phyloP scores from a whole-genome alignment of 2,888 invertebrate species.

The Drosophila acutilabella region DNA sequence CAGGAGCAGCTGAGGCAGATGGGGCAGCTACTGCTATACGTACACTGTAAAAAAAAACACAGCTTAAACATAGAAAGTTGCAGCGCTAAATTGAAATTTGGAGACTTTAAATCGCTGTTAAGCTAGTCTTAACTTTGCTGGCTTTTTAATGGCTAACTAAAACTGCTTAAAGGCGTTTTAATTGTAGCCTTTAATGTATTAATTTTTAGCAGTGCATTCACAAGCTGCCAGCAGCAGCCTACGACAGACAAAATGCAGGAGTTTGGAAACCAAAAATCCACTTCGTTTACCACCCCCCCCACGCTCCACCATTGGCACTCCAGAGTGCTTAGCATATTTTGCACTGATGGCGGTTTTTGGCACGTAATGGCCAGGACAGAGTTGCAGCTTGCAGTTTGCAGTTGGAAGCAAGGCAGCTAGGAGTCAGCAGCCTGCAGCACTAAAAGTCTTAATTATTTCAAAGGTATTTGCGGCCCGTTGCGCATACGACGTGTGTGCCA shows the following conservation, averaged over 20 bases:
- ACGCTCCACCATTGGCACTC: constrained; percentile 24
- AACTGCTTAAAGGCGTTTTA: too few relatives aligned
- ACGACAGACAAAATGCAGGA: constrained; percentile 14
- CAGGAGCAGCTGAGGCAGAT: constrained; percentile 6
- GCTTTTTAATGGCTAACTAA: too few relatives aligned
- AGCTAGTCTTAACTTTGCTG: too few relatives aligned
- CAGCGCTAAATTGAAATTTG: too few relatives aligned
- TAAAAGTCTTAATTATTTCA: constrained; percentile 75
- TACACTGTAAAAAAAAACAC: too few relatives aligned
- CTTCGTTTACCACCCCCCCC: background rate
- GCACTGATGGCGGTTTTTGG: constrained; percentile 58
- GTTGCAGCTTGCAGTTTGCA: constrained; percentile 34
- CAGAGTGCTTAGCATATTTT: constrained; percentile 76
- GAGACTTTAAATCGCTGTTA: too few relatives aligned
- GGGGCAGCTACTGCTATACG: constrained; percentile 22
- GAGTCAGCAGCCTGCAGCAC: constrained; percentile 28
- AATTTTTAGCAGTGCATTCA: constrained; percentile 3
- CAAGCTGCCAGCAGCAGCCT: constrained; percentile 8
- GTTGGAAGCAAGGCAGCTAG: constrained; percentile 1
- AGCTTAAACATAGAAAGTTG: too few relatives aligned
- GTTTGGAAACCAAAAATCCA: constrained; percentile 9
- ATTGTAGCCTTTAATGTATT: too few relatives aligned
- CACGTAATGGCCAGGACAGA: constrained; percentile 54
- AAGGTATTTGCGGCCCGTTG: constrained; percentile 56
- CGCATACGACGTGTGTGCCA: constrained; percentile 36